A percentile compares a stretch with the other conserved stretches of the same genome.
Evolutionary conservation across 2,113 vertebrate species (phyloP).

Genomic region (Sinocyclocheilus rhinocerous): DNA sequence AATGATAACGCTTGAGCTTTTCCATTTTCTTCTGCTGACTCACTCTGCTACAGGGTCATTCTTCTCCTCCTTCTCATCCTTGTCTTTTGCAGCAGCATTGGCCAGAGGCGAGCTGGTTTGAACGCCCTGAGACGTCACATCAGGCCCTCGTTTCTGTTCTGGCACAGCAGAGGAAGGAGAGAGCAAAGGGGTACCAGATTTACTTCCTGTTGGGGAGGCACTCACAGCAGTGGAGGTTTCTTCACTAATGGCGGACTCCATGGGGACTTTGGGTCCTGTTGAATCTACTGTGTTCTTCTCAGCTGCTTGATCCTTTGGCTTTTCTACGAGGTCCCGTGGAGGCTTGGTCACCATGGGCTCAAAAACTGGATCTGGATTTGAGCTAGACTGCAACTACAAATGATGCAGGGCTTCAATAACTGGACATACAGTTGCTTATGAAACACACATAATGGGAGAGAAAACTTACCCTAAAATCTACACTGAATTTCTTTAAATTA

Average conservation of each 20-base stretch:
- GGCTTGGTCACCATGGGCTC: constrained; percentile 89
- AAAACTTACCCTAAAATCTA: constrained; percentile 94
- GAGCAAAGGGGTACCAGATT: constrained; percentile 84
- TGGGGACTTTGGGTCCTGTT: constrained; percentile 72
- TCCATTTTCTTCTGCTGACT: constrained; percentile 67
- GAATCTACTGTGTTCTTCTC: constrained; percentile 82
- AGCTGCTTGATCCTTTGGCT: constrained; percentile 86
- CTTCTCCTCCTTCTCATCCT: constrained; percentile 93
- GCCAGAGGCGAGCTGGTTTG: constrained; percentile 88
- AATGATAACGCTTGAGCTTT: background rate
- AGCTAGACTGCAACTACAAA: constrained; percentile 91
- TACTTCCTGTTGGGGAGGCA: constrained; percentile 79
- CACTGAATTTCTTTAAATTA: constrained; percentile 99
- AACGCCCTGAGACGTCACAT: constrained; percentile 95
- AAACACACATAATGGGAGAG: background rate
- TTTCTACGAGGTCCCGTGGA: constrained; percentile 85
- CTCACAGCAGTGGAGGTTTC: constrained; percentile 64
- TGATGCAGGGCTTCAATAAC: background rate
- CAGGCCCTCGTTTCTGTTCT: constrained; percentile 89
- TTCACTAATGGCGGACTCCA: constrained; percentile 77
- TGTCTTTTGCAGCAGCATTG: constrained; percentile 81
- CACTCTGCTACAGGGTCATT: constrained; percentile 91
- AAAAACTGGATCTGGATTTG: constrained; percentile 83
- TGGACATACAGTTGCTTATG: background rate
- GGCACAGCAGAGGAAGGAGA: constrained; percentile 80